Conservation (phyloP, 2,888 invertebrate species). For the Boloria euphrosyne region DNA sequence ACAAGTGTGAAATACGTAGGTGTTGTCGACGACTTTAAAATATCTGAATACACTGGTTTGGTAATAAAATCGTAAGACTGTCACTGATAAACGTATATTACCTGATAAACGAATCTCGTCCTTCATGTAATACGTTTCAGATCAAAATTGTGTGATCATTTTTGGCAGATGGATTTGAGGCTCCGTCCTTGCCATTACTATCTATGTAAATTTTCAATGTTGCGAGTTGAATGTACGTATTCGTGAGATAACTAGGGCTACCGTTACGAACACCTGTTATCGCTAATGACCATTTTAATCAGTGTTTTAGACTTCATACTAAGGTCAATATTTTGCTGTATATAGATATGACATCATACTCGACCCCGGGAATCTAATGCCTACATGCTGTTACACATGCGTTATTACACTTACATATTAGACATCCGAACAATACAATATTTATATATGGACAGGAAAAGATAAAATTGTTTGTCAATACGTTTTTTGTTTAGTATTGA, state of each 20-base stretch:
- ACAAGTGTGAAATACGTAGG: not conserved
- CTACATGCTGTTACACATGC: too few species aligned
- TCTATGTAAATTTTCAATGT: slow-evolving; percentile 58
- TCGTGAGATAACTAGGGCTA: slow-evolving; percentile 56
- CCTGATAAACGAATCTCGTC: slow-evolving; percentile 19
- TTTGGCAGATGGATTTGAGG: slow-evolving; percentile 25
- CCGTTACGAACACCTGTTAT: slow-evolving; percentile 19
- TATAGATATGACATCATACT: slow-evolving; percentile 1
- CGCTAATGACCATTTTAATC: slow-evolving; percentile 19
- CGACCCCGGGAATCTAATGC: too few species aligned
- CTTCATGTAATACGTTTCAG: not conserved
- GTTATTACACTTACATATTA: too few species aligned
- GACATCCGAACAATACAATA: too few species aligned
- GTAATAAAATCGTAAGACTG: not conserved
- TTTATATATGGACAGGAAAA: too few species aligned
- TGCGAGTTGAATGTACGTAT: slow-evolving; percentile 68
- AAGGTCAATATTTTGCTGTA: slow-evolving; percentile 4
- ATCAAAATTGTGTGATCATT: slow-evolving; percentile 24
- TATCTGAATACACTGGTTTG: not conserved
- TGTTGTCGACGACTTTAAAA: not conserved
- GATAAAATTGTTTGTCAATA: too few species aligned
- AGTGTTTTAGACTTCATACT: not conserved
- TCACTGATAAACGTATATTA: not conserved
- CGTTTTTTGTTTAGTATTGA: too few species aligned
- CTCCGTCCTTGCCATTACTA: slow-evolving; percentile 46